phyloP scores from a whole-genome alignment of 2,797 vertebrate genomes.

The Pelodytes ibericus region DNA sequence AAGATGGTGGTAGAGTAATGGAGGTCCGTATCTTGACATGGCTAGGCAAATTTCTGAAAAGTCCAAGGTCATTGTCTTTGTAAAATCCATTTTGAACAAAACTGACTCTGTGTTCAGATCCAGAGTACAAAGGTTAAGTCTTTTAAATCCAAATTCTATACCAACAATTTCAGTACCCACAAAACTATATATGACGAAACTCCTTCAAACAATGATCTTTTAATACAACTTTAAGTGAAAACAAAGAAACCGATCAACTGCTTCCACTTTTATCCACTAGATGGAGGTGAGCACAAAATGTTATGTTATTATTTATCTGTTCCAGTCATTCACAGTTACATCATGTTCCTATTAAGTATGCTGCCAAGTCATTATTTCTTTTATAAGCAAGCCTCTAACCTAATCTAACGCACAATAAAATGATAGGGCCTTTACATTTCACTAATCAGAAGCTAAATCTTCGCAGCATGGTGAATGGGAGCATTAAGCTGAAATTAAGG shows the following conservation, averaged over 20 bases:
- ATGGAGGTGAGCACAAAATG: conserved; percentile 13
- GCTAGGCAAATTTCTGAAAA: no score
- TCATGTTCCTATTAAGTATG: background rate
- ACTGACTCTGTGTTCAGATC: no score
- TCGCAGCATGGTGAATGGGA: background rate
- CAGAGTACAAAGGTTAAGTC: no score
- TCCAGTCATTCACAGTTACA: conserved; percentile 1
- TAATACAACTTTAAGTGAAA: no score
- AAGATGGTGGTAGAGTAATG: no score
- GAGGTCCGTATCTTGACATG: no score
- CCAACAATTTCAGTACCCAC: no score
- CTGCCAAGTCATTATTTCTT: background rate
- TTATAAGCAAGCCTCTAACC: background rate
- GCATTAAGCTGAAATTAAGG: conserved; percentile 6
- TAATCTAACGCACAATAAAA: conserved; percentile 7
- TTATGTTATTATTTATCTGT: conserved; percentile 10
- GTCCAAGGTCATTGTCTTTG: no score
- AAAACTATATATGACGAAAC: no score
- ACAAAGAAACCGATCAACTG: background rate
- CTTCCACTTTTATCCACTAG: conserved; percentile 13
- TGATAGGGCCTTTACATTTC: conserved; percentile 9
- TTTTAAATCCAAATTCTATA: no score
- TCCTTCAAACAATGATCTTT: no score
- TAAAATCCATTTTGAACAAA: no score
- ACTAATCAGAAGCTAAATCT: conserved; percentile 9